Evolutionary conservation across 2,113 vertebrate genomes (phyloP), one percentile per base, ranked within the genome.

Genomic region (Monarcha castaneiventris): DNA sequence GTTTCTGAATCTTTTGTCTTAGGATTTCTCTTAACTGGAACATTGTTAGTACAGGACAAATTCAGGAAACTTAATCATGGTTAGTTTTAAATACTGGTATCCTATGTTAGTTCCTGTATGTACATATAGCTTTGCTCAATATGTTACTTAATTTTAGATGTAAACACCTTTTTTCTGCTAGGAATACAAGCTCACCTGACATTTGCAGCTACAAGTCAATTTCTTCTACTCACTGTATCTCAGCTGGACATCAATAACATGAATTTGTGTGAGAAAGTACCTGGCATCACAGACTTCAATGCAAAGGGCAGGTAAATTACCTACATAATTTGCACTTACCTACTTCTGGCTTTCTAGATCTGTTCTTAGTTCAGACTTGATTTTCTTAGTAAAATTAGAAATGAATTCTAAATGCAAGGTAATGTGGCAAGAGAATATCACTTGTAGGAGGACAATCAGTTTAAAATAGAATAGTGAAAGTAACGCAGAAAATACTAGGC

Each of bases 391-490:
- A 80, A 82, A 89, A 91, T 35, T 49, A 68, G 84, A 90, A 93
- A 19, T 21, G 30, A 93, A 62, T 78, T 90, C 44, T 87, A 89
- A 85, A 61, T 64, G 46, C 58, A 94, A 94, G 46, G 61, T 61
- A 76, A 84, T 82, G 72, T 3, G 32, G 75, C 16, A 94, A 84
- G n/a, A 84, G 41, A 82, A 7, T 72, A 89, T 76, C n/a, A 85
- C 27, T 79, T 62, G 84, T 66, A 93, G 78, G 93, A 93, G 66
- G 49, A 84, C 29, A 84, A 82, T 75, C 41, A 48, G 68, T 89
- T 95, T 79, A 89, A 94, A 87, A 91, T 30, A 88, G 85, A 90
- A 69, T 16, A 75, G 54, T 37, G 32, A 75, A 89, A 85, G 27
- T 30, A 89, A 91, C 21, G 13, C 29, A 85, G 87, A 87, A 89